Percentiles rank a stretch among this genome's conserved stretches.
Conservation (phyloP, 2,113 vertebrate genomes). For the Helogale parvula region DNA sequence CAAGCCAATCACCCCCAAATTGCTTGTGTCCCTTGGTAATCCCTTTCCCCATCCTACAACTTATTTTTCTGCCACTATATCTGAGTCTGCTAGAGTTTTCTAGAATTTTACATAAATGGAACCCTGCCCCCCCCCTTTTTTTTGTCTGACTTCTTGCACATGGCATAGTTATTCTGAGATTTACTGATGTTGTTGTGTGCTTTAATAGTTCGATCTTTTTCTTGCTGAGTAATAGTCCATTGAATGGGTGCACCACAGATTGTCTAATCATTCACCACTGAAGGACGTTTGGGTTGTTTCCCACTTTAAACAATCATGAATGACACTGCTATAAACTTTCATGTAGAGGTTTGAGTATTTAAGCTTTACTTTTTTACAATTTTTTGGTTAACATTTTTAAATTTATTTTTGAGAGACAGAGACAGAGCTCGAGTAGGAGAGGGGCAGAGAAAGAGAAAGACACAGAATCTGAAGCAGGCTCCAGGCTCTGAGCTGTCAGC, state of each 20-base stretch:
- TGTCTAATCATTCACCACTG: not conserved
- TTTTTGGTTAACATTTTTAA: too few relatives aligned
- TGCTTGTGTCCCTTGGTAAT: not conserved
- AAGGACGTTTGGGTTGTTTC: not conserved
- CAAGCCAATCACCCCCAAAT: not conserved
- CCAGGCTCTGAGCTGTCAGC: too few relatives aligned
- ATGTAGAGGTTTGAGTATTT: not conserved
- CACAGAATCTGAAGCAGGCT: too few relatives aligned
- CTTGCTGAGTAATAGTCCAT: not conserved
- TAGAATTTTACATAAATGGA: slow-evolving; percentile 27
- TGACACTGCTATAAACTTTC: not conserved
- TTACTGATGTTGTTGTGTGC: not conserved
- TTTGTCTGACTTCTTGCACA: slow-evolving; percentile 15
- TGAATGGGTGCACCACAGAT: not conserved
- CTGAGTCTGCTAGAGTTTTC: not conserved
- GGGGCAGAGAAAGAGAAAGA: too few relatives aligned
- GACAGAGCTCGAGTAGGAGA: too few relatives aligned
- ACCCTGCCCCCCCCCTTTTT: not conserved
- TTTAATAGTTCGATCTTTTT: not conserved
- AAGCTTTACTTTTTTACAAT: not conserved
- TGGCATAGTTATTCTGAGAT: not conserved
- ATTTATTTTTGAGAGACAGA: too few relatives aligned
- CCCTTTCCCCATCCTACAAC: not conserved
- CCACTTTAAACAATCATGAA: not conserved
- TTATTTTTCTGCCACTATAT: not conserved